phyloP scores from a whole-genome alignment of 1,140 invertebrate genomes.

The Drosophila yakuba region DNA sequence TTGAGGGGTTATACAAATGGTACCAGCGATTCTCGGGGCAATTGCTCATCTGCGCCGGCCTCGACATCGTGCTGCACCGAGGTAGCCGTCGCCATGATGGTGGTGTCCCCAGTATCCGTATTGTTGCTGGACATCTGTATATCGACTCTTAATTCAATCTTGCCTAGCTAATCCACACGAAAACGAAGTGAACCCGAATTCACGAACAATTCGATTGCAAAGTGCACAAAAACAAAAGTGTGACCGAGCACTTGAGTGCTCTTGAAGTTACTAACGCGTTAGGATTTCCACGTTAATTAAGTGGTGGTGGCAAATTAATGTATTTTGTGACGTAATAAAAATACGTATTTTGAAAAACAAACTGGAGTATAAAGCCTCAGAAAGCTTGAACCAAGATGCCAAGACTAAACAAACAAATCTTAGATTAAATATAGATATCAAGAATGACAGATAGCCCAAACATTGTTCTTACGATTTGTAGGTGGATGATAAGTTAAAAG shows the following conservation, averaged over 20 bases:
- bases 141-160: constrained; percentile 78
- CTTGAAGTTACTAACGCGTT: background rate
- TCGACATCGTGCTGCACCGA: constrained; percentile 40
- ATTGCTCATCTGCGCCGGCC: constrained; percentile 23
- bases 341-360: too few relatives aligned
- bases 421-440: too few relatives aligned
- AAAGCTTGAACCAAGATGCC: too few relatives aligned
- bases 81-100: constrained; percentile 59
- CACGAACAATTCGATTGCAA: constrained; percentile 20
- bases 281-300: fast-evolving
- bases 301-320: background rate
- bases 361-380: too few relatives aligned
- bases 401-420: too few relatives aligned
- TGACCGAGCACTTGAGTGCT: background rate
- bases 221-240: constrained; percentile 30
- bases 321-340: constrained; percentile 5
- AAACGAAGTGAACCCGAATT: constrained; percentile 14
- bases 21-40: constrained; percentile 80
- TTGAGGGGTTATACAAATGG: constrained; percentile 17
- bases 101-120: constrained; percentile 82
- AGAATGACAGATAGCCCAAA: too few relatives aligned
- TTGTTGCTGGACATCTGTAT: constrained; percentile 76
- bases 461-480: too few relatives aligned
- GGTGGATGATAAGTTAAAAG: too few relatives aligned
- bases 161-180: constrained; percentile 35